Evolutionary conservation across 1,140 invertebrate genomes (phyloP), one percentile per base, ranked within the genome.

Genomic region (Ips nitidus): DNA sequence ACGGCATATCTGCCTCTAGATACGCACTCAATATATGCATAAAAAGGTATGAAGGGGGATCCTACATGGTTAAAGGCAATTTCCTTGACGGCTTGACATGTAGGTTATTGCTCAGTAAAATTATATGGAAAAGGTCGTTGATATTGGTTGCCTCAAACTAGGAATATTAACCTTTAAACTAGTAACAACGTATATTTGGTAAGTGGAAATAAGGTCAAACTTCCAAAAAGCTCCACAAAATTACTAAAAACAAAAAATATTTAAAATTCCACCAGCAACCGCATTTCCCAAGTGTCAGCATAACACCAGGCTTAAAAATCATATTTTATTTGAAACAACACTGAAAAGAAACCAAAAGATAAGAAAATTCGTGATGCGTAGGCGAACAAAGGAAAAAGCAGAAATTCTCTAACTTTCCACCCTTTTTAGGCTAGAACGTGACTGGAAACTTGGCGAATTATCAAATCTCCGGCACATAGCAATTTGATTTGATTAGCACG

Each of bases 401-500:
- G 40, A 41, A 58, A 45, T 5, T 38, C 7, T 47, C 43, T 36
- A 38, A 47, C 38, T 61, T 50, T 61, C 43, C 42, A 61, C 36
- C 59, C 59, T 61, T 61, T 61, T 61, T 61, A 4, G 5, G 45
- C 22, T 41, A 8, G 8, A 38, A 61, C 59, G 59, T 61, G 59
- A 61, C 59, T 45, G 22, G 59, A 61, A 47, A 61, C 8, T 22
- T 2, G 40, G 8, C 4, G 22, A 61, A 41, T 47, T 47, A 36
- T 61, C 41, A 61, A 58, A 50, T 38, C 59, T 47, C 38, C 39
- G 8, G 2, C 41, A 43, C 22, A 2, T n/a, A 61, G 43, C 59
- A 47, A 8, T 61, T 61, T 61, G 42, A 61, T 61, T 61, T 45
- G 43, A 61, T 61, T 47, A 50, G 59, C 22, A 38, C 59, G 38